Base-by-base conservation (phyloP, 2,888 invertebrate species). In the Hololepta plana region DNA sequence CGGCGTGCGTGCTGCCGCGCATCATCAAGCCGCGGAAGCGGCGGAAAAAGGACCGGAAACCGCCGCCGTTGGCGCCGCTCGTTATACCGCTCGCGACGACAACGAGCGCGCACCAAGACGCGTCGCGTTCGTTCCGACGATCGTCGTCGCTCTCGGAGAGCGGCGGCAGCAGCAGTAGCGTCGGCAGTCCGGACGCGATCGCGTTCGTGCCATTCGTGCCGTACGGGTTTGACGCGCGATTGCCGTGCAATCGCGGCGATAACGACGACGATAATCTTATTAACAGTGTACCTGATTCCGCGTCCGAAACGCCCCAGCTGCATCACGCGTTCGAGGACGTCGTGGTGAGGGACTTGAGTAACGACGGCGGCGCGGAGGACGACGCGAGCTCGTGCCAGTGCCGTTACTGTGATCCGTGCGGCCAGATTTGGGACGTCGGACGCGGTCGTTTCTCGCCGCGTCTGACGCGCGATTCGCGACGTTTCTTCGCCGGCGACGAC, bases 21-120 rank as follows among this genome's bases (percentile, higher is more conserved):
- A 84, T 87, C 36, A 85, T 87, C 43, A 87, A 87, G 52, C 85
- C 85, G 4, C 61, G 87, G 25, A 87, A 87, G 50, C 67, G 87
- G 26, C 71, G 85, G 48, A 87, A 85, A 70, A 87, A 85, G 55
- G 85, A 85, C 49, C 64, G 82, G 39, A 80, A 82, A 55, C 76
- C 80, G 16, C 42, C 79, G 19, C 45, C 80, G 15, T n/a, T n/a
- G n/a, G n/a, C n/a, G n/a, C n/a, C n/a, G n/a, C n/a, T n/a, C n/a
- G n/a, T n/a, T n/a, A n/a, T n/a, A n/a, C n/a, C n/a, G n/a, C n/a
- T n/a, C n/a, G n/a, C n/a, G n/a, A n/a, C n/a, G n/a, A n/a, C n/a
- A n/a, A n/a, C n/a, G n/a, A n/a, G n/a, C n/a, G n/a, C n/a, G n/a
- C n/a, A n/a, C n/a, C n/a, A n/a, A n/a, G n/a, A n/a, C n/a, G n/a